Percentiles rank a stretch among this genome's conserved stretches.
phyloP scores from a whole-genome alignment of 2,797 vertebrate species.

The Rhabdomys pumilio region DNA sequence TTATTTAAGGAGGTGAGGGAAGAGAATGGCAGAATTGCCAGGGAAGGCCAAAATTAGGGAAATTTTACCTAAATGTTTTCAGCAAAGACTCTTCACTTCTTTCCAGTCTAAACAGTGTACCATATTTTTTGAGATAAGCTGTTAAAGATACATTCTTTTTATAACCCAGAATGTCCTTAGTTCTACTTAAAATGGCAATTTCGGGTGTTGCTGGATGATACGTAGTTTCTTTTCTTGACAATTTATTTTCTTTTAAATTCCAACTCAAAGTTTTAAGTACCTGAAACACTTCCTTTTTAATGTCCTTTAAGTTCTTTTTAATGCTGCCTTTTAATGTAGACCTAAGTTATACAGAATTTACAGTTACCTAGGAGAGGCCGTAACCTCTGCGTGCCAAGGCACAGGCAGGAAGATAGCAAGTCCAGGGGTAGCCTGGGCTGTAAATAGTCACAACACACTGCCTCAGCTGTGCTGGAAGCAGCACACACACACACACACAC shows the following conservation, averaged over 20 bases:
- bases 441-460: not conserved
- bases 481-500: too few species aligned
- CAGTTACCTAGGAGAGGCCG: not conserved
- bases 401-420: too few species aligned
- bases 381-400: not conserved
- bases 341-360: constrained; percentile 44
- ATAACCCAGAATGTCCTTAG: not conserved
- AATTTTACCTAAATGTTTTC: constrained; percentile 25
- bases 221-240: not conserved
- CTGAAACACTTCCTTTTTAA: constrained; percentile 35
- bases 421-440: not conserved
- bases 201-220: not conserved
- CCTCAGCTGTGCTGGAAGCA: not conserved
- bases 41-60: not conserved
- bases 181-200: constrained; percentile 19
- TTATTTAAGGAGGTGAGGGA: not conserved
- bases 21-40: not conserved
- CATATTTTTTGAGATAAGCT: constrained; percentile 24
- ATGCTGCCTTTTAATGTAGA: not conserved
- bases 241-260: constrained; percentile 46
- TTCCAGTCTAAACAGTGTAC: constrained; percentile 2
- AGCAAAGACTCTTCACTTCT: not conserved
- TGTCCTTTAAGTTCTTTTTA: constrained; percentile 16
- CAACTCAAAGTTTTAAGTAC: constrained; percentile 40
- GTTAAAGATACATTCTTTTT: not conserved